Base-by-base conservation (phyloP, 2,888 invertebrate genomes). In the Latrodectus hesperus region DNA sequence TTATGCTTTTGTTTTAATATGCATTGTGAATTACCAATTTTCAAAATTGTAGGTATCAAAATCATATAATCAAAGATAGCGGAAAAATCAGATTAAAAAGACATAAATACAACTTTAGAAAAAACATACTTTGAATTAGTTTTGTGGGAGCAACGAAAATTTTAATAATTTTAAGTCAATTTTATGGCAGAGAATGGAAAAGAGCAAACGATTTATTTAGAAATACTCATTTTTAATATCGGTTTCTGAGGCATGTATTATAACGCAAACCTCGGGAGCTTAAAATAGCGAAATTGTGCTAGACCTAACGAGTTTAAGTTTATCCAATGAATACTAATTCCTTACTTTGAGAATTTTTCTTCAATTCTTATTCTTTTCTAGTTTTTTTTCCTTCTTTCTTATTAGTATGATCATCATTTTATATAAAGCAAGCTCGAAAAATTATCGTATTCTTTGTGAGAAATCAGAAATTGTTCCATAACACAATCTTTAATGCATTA, bases 391-490 rank as follows among this genome's bases (percentile, higher is more conserved):
- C 65, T 75, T 86, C 71, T 71, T 75, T 77, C 81, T 81, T 86
- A 86, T 86, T 86, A 81, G 76, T 53, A 77, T 77, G 72, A 86
- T 81, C 86, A 75, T 72, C 77, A 81, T 51, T 76, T 77, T 67
- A 70, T 67, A 72, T 81, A 86, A 86, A 67, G 67, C 51, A 60
- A 49, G 77, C 70, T 53, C 53, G 77, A 71, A 65, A 77, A 81
- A 77, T 76, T 86, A 81, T 81, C 77, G 60, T 71, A 65, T 72
- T 80, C 72, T 60, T 72, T 22, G 64, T 55, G 49, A 67, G 75
- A 86, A 85, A 86, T 81, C 86, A 81, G 67, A 86, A 77, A 81
- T 81, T 81, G 86, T 86, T 86, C 86, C 68, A 81, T 86, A 86
- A 86, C 77, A 77, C 81, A 81, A 86, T 86, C 76, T 86, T 86